phyloP scores from a whole-genome alignment of 2,797 vertebrate genomes.

The Pteropus rufus region DNA sequence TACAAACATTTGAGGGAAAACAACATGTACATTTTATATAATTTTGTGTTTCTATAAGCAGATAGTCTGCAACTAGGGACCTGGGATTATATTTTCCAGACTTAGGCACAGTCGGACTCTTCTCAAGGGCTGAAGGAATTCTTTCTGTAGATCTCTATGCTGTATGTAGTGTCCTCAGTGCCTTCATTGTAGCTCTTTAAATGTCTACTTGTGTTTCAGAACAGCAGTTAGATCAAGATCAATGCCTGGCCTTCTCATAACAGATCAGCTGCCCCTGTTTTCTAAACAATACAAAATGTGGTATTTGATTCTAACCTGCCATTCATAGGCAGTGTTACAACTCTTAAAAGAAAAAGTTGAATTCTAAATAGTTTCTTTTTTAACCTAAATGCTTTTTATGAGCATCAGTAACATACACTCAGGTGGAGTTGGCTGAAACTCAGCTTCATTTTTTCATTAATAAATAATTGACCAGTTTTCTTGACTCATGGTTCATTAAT shows the following conservation, averaged over 20 bases:
- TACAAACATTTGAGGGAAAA: background rate
- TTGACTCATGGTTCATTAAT: constrained; percentile 10
- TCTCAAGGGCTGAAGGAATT: background rate
- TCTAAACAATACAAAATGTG: background rate
- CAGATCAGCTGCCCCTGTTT: background rate
- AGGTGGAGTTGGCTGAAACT: constrained; percentile 34
- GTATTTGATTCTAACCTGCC: background rate
- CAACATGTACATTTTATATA: background rate
- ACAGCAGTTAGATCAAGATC: background rate
- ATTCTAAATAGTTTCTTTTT: background rate
- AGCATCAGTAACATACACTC: constrained; percentile 19
- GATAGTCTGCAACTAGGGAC: background rate
- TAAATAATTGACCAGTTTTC: constrained; percentile 28
- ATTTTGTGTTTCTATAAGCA: background rate
- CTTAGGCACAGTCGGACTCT: background rate
- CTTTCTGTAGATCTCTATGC: background rate
- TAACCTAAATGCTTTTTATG: background rate
- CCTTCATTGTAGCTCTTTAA: background rate
- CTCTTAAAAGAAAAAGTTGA: background rate
- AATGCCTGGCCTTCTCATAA: background rate
- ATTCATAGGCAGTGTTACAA: background rate
- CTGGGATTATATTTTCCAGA: background rate
- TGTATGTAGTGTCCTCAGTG: background rate
- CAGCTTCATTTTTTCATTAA: constrained; percentile 19
- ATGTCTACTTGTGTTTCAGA: background rate